Evolutionary conservation across 2,113 vertebrate genomes (phyloP).

Genomic region (Zosterops borbonicus): DNA sequence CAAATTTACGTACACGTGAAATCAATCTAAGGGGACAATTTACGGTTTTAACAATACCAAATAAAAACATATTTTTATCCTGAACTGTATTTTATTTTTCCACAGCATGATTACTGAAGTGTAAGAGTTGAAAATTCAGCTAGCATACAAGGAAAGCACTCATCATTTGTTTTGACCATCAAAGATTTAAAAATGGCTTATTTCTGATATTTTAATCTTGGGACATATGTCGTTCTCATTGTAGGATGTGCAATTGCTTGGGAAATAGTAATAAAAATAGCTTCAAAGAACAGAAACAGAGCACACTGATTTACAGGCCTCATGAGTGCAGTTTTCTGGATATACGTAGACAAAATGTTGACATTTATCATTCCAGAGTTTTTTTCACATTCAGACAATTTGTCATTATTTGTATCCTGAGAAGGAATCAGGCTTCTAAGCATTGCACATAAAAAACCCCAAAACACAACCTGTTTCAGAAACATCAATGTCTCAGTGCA

Average conservation of each 20-base stretch:
- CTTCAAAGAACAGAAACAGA: slow-evolving; percentile 15
- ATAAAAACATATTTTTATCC: not conserved
- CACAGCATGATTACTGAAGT: not conserved
- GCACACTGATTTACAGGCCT: slow-evolving; percentile 7
- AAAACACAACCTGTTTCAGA: not conserved
- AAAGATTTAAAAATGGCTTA: slow-evolving; percentile 30
- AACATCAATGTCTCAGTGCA: not conserved
- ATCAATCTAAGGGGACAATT: not conserved
- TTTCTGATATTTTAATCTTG: slow-evolving; percentile 52
- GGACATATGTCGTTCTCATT: slow-evolving; percentile 18
- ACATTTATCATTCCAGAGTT: slow-evolving; percentile 4
- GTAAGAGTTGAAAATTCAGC: not conserved
- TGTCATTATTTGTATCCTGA: not conserved
- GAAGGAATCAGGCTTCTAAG: not conserved
- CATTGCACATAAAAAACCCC: not conserved
- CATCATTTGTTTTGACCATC: not conserved
- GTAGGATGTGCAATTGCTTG: slow-evolving; percentile 21
- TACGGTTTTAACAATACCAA: not conserved
- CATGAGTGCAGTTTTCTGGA: not conserved
- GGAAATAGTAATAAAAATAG: slow-evolving; percentile 45
- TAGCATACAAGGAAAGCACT: not conserved
- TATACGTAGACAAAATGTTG: not conserved
- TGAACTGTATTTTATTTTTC: not conserved
- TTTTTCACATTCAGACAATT: not conserved
- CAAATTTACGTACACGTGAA: not conserved